These are phyloP conservation scores for Grus americana DNA, from an alignment of 2,113 vertebrate species.

Conservation along the genomic window DNA sequence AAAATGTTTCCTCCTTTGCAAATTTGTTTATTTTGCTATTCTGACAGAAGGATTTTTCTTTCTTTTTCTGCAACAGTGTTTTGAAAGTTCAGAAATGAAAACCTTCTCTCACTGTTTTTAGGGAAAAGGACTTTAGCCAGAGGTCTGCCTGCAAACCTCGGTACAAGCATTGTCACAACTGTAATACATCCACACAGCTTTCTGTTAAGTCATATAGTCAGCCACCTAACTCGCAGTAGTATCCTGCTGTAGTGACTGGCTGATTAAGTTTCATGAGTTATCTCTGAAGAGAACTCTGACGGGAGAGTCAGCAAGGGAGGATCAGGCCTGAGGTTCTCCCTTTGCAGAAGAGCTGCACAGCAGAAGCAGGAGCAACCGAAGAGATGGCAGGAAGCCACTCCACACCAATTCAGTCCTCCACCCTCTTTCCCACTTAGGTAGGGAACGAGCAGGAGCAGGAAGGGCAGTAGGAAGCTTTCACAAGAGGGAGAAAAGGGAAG, in stretches of 20 bases:
- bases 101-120: background rate
- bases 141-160: background rate
- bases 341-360: background rate
- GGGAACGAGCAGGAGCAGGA: background rate
- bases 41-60: background rate
- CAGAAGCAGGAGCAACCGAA: background rate
- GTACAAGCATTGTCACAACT: background rate
- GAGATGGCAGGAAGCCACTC: background rate
- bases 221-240: background rate
- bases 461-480: background rate
- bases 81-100: background rate
- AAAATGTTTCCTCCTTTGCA: background rate
- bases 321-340: background rate
- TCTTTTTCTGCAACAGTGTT: background rate
- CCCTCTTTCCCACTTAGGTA: background rate
- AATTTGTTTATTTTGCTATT: background rate
- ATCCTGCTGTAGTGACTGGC: background rate
- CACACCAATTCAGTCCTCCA: background rate
- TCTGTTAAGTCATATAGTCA: background rate
- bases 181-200: background rate
- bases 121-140: background rate
- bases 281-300: background rate
- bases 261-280: background rate
- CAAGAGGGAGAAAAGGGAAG: background rate
- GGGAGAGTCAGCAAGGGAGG: background rate